Evolutionary conservation across 2,113 vertebrate species (phyloP).

Genomic region (Xerus inauris): DNA sequence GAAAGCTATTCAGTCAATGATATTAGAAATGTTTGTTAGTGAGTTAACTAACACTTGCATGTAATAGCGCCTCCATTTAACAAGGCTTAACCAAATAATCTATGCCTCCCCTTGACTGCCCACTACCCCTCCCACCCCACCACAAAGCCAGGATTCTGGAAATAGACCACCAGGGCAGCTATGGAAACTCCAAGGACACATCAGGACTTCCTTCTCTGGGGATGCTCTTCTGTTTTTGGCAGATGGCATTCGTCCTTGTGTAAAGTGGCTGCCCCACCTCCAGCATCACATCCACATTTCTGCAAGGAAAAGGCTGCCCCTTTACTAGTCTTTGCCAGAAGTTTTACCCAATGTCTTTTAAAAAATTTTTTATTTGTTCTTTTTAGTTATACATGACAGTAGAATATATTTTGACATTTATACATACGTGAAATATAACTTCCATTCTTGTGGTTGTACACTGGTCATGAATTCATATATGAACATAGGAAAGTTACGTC

Average conservation of each 20-base stretch:
- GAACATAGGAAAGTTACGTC: too few species aligned
- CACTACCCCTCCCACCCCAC: accelerated
- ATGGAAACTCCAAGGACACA: not conserved
- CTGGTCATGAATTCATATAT: too few species aligned
- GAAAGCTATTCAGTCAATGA: not conserved
- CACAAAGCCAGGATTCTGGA: not conserved
- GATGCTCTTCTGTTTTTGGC: not conserved
- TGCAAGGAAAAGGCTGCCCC: not conserved
- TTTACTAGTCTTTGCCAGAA: not conserved
- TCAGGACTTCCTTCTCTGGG: not conserved
- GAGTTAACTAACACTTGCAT: not conserved
- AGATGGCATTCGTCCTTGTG: not conserved
- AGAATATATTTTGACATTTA: too few species aligned
- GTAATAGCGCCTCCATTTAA: not conserved
- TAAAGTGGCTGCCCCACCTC: not conserved
- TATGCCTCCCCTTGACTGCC: accelerated
- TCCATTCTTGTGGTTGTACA: too few species aligned
- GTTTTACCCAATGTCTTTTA: not conserved
- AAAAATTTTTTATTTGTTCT: too few species aligned
- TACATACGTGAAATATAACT: too few species aligned
- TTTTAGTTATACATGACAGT: too few species aligned
- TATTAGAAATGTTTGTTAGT: not conserved
- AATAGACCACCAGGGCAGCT: not conserved
- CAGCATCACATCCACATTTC: not conserved
- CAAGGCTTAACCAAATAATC: not conserved